phyloP scores from a whole-genome alignment of 2,797 vertebrate genomes.

The Distichodus sexfasciatus region DNA sequence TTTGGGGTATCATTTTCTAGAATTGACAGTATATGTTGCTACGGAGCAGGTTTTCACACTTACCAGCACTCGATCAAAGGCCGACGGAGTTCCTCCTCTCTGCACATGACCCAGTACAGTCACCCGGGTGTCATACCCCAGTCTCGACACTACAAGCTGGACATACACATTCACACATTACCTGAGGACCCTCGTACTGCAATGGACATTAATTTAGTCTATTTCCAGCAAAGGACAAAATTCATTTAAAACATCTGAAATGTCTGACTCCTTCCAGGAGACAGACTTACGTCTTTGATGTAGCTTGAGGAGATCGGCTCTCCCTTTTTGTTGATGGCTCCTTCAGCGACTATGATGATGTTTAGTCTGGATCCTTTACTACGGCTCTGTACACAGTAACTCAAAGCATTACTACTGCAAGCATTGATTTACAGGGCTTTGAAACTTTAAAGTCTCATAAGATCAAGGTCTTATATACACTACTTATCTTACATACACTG shows the following conservation, averaged over 20 bases:
- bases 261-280: neutral
- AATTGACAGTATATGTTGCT: too few relatives aligned
- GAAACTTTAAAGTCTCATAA: too few relatives aligned
- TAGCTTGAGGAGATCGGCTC: slow-evolving; percentile 85
- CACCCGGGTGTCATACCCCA: slow-evolving; percentile 92
- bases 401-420: neutral
- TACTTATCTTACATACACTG: too few relatives aligned
- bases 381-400: slow-evolving; percentile 76
- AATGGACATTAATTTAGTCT: too few relatives aligned
- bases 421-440: too few relatives aligned
- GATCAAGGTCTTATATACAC: too few relatives aligned
- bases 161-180: slow-evolving; percentile 26
- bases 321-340: slow-evolving; percentile 82
- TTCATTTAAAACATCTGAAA: too few relatives aligned
- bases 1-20: too few relatives aligned
- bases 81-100: slow-evolving; percentile 91
- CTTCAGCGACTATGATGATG: slow-evolving; percentile 93
- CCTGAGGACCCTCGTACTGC: too few relatives aligned
- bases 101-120: slow-evolving; percentile 95
- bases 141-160: slow-evolving; percentile 83
- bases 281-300: slow-evolving; percentile 85
- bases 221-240: too few relatives aligned
- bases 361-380: slow-evolving; percentile 88
- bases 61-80: slow-evolving; percentile 84
- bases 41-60: slow-evolving; percentile 35